Base-by-base conservation (phyloP, 1,140 invertebrate genomes). In the Uloborus diversus region DNA sequence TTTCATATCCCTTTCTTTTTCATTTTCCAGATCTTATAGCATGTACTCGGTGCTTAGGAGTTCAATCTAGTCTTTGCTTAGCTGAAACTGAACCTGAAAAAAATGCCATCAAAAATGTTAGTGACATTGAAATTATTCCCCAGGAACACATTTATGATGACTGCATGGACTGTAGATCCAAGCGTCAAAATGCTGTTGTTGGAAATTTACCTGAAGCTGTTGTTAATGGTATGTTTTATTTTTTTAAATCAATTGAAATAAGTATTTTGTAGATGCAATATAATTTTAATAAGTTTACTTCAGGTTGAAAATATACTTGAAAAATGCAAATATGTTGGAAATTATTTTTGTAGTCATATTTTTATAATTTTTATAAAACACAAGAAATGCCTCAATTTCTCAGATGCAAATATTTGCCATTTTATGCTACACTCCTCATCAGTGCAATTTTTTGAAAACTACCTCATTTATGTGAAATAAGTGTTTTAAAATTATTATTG, bases 151-250 rank as follows among this genome's bases (percentile, higher is more conserved):
- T 28, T n/a, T 76, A 78, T 65, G 81, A 83, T 51, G 61, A 71
- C 30, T 83, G 84, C 65, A 57, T 30, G 7, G 83, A 85, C 32
- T 85, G 84, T 73, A 47, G 53, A 49, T 25, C 75, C 37, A 47
- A 82, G 32, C 32, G 82, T 35, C 73, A 84, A 66, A 81, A 66
- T 57, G 85, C 84, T 9, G 80, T 83, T 7, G 30, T 84, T 37
- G 84, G 85, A 42, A 84, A 82, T 56, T 79, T 87, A 27, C 86
- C 86, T 28, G 84, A 84, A 49, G 66, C 79, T 20, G 85, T 86
- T 64, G 84, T 84, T 3, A 66, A 81, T 68, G 85, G 86, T 86
- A 33, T 9, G 37, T 73, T 28, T 28, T 47, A 1, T 30, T 42
- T 37, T n/a, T 33, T 20, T 33, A n/a, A 11, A 59, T 59, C 13